These are phyloP conservation scores for Hemibagrus wyckioides DNA, from an alignment of 2,113 vertebrate genomes.

Conservation along the genomic window DNA sequence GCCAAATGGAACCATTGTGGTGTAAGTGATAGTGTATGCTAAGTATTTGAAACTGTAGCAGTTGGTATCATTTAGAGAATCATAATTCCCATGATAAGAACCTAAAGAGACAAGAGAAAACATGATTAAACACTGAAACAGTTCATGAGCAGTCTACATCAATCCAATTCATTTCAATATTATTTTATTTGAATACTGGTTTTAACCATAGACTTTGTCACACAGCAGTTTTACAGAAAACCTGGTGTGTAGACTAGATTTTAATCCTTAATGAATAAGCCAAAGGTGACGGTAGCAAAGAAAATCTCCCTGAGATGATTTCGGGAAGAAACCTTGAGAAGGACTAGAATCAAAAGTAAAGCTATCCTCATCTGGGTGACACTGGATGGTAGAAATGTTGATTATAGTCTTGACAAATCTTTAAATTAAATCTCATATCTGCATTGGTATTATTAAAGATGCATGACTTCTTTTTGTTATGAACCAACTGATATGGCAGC, in stretches of 20 bases:
- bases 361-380: not conserved
- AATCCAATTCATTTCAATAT: not conserved
- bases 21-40: slow-evolving; percentile 66
- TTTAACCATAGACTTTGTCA: not conserved
- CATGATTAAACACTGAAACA: not conserved
- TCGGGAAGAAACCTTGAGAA: not conserved
- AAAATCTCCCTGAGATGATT: not conserved
- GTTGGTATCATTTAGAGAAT: not conserved
- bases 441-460: not conserved
- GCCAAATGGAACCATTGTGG: slow-evolving; percentile 65
- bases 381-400: not conserved
- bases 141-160: not conserved
- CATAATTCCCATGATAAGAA: not conserved
- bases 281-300: not conserved
- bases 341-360: not conserved
- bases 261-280: not conserved
- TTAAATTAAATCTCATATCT: not conserved
- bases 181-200: not conserved
- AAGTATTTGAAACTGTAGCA: slow-evolving; percentile 60
- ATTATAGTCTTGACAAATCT: not conserved
- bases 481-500: not conserved
- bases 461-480: not conserved
- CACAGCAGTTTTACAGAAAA: not conserved
- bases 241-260: not conserved
- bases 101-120: slow-evolving; percentile 14